Evolutionary conservation across 2,888 invertebrate genomes (phyloP).

Genomic region (Campoplex nolae): DNA sequence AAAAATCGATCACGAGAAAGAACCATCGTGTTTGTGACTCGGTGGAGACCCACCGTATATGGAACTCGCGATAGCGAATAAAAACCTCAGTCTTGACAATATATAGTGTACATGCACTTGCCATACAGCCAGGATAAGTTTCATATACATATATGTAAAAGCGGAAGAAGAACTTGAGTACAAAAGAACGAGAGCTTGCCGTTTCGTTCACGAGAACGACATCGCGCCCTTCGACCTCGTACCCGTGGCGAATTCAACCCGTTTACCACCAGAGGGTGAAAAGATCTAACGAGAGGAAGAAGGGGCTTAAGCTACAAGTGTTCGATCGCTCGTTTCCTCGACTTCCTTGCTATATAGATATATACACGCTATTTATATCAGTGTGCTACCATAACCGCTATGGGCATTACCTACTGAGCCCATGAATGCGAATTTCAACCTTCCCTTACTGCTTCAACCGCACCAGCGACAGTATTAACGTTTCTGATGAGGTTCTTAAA

Average conservation of each 20-base stretch:
- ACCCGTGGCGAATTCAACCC: conserved; percentile 22
- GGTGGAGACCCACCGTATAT: background rate
- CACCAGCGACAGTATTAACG: background rate
- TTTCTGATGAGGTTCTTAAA: background rate
- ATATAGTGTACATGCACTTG: conserved; percentile 22
- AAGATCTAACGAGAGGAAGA: conserved; percentile 12
- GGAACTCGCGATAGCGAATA: conserved; percentile 37
- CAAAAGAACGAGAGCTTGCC: conserved; percentile 47
- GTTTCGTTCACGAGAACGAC: conserved; percentile 50
- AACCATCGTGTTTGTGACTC: conserved; percentile 34
- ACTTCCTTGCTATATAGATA: conserved; percentile 42
- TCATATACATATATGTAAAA: background rate
- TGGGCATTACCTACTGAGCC: conserved; percentile 17
- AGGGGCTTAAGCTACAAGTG: conserved; percentile 68
- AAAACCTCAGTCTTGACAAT: conserved; percentile 40
- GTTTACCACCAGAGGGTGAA: conserved; percentile 39
- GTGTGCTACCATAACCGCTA: conserved; percentile 24
- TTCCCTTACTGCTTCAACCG: background rate
- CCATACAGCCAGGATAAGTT: conserved; percentile 54
- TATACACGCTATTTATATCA: background rate
- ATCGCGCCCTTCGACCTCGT: conserved; percentile 8
- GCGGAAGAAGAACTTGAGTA: conserved; percentile 40
- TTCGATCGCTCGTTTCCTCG: conserved; percentile 71
- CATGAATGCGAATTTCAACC: conserved; percentile 22
- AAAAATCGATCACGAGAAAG: conserved; percentile 63